Conservation (phyloP, 2,888 invertebrate genomes). For the Troglohyphantes excavatus region DNA sequence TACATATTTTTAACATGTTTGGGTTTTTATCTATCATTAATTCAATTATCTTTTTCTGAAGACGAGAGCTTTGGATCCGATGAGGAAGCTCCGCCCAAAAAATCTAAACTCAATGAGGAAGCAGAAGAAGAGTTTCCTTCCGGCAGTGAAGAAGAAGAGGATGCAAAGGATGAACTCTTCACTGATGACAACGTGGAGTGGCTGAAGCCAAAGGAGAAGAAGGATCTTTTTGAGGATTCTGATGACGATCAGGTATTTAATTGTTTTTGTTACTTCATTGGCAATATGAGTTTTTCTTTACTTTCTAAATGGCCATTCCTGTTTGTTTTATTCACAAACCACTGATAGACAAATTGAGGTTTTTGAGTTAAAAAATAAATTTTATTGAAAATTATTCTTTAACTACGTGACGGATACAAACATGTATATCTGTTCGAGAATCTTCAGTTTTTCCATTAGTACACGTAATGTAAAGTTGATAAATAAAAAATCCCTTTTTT, state of each 20-base stretch:
- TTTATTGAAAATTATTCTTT: no score
- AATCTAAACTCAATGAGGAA: constrained; percentile 3
- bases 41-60: neutral
- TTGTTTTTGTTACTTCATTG: neutral
- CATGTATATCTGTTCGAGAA: no score
- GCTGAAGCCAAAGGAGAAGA: constrained; percentile 86
- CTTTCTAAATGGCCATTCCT: no score
- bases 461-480: no score
- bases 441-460: no score
- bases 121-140: neutral
- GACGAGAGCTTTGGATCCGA: neutral
- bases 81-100: neutral
- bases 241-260: constrained; percentile 80
- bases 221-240: constrained; percentile 78
- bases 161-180: constrained; percentile 82
- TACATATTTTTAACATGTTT: neutral
- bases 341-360: no score
- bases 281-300: no score
- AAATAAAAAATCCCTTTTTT: no score
- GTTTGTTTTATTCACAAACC: no score
- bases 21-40: neutral
- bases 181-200: constrained; percentile 89
- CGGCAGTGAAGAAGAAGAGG: constrained; percentile 82
- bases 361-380: no score
- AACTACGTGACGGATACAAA: no score